A percentile compares a stretch with the other conserved stretches of the same genome.
Conservation (phyloP, 2,888 invertebrate species). For the Stenodera caucasica region DNA sequence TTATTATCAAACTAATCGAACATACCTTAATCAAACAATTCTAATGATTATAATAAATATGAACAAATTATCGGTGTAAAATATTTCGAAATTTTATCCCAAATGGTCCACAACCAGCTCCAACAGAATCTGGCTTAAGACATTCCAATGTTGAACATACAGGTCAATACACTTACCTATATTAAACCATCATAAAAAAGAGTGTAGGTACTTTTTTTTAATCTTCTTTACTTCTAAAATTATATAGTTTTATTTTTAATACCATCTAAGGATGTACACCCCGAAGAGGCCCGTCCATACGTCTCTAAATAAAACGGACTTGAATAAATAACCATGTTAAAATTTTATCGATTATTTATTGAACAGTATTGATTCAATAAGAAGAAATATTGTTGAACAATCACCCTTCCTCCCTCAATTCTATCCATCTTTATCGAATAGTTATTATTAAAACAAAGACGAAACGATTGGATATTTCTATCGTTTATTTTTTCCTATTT, state of each 20-base stretch:
- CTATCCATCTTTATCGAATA: background rate
- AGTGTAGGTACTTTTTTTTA: background rate
- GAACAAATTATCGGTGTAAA: background rate
- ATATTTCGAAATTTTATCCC: background rate
- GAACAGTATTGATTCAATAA: too few relatives aligned
- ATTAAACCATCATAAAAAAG: slow-evolving; percentile 24
- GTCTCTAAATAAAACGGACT: background rate
- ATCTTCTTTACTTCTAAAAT: slow-evolving; percentile 4
- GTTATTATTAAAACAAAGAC: background rate
- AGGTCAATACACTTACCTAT: slow-evolving; percentile 28
- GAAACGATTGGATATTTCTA: too few relatives aligned
- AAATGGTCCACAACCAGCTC: background rate
- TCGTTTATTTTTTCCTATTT: slow-evolving; percentile 2
- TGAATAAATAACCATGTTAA: background rate
- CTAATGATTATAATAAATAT: too few relatives aligned
- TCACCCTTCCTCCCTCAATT: background rate
- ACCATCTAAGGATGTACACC: background rate
- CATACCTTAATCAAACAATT: too few relatives aligned
- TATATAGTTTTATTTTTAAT: background rate
- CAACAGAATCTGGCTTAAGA: background rate
- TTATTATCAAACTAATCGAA: too few relatives aligned
- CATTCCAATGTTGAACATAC: slow-evolving; percentile 2
- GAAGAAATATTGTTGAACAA: background rate
- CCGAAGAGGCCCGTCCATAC: background rate
- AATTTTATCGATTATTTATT: background rate